Evolutionary conservation across 2,113 vertebrate species (phyloP).

Genomic region (Psophia crepitans): DNA sequence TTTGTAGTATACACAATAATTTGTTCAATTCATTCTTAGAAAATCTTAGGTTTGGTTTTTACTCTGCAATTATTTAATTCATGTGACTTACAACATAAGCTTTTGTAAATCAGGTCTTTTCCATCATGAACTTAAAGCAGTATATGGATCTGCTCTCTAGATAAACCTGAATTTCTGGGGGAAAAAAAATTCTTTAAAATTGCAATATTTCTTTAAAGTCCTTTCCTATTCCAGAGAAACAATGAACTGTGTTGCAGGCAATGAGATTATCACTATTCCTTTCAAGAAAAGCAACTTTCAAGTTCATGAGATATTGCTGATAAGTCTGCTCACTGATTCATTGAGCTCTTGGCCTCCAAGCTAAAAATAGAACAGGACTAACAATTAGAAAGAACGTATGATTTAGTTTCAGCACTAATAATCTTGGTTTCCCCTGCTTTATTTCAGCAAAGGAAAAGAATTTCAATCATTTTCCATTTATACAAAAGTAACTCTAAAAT

Average conservation of each 20-base stretch:
- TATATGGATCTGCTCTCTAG: not conserved
- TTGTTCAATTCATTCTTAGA: not conserved
- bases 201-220: not conserved
- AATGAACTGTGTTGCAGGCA: not conserved
- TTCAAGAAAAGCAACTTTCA: not conserved
- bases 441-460: not conserved
- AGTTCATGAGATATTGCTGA: not conserved
- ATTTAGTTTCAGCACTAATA: not conserved
- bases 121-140: not conserved
- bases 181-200: not conserved
- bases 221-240: not conserved
- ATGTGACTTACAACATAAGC: accelerated
- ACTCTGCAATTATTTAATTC: not conserved
- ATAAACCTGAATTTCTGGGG: too few relatives aligned
- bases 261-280: not conserved
- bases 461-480: not conserved
- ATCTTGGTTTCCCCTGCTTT: accelerated
- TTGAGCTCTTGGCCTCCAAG: not conserved
- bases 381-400: not conserved
- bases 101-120: not conserved
- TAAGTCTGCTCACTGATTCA: not conserved
- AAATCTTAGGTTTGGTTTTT: not conserved
- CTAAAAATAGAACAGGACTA: not conserved
- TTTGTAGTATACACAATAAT: not conserved
- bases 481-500: not conserved